These are phyloP conservation scores for Hypotaenidia philippensis DNA, from an alignment of 2,797 vertebrate species.

Conservation along the genomic window DNA sequence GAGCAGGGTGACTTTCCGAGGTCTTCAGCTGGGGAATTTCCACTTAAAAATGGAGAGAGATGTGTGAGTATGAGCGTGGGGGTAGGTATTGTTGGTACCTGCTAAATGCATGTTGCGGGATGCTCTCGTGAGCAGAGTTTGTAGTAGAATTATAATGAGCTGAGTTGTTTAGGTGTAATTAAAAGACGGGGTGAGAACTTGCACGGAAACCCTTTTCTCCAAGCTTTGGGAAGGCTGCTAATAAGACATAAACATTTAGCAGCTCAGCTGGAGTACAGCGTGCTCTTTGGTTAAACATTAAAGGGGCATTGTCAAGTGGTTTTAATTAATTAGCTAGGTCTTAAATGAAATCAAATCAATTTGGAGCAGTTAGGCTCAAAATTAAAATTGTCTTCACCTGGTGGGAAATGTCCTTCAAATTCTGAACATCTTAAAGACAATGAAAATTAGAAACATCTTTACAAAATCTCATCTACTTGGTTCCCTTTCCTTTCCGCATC, in stretches of 20 bases:
- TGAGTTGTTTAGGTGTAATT: conserved; percentile 34
- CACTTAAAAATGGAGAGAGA: background rate
- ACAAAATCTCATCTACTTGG: background rate
- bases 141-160: conserved; percentile 22
- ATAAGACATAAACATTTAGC: conserved; percentile 43
- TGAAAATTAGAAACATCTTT: background rate
- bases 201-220: background rate
- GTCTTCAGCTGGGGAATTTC: background rate
- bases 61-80: background rate
- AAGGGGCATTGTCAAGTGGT: conserved; percentile 19
- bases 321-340: conserved; percentile 61
- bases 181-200: conserved; percentile 24
- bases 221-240: conserved; percentile 39
- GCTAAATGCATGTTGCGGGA: background rate
- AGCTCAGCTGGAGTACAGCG: conserved; percentile 34
- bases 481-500: background rate
- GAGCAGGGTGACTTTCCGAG: background rate
- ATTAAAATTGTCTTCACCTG: conserved; percentile 51
- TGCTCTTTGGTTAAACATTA: conserved; percentile 59
- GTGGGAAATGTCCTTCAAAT: conserved; percentile 7
- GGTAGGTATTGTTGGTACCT: background rate
- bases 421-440: background rate
- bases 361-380: conserved; percentile 33
- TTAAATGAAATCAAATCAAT: conserved; percentile 47
- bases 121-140: conserved; percentile 3